Evolutionary conservation across 1,140 invertebrate genomes (phyloP).

Genomic region (Lysiphlebus fabarum): DNA sequence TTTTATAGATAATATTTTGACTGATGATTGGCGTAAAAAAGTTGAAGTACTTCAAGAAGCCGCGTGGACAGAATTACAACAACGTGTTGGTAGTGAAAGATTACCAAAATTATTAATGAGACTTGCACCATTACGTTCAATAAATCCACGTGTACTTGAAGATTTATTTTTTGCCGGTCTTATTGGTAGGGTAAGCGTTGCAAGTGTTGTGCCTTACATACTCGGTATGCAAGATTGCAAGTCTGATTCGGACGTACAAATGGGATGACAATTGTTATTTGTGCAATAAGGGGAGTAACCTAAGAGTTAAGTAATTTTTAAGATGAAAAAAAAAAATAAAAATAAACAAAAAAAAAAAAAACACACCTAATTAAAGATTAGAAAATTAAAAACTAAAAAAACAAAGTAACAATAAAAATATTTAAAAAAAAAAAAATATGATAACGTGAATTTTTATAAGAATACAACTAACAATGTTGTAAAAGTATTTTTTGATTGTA

Average conservation of each 20-base stretch:
- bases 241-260: slow-evolving; percentile 50
- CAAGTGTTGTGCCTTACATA: slow-evolving; percentile 89
- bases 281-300: slow-evolving; percentile 32
- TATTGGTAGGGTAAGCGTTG: slow-evolving; percentile 88
- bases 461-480: no score
- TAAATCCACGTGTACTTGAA: slow-evolving; percentile 78
- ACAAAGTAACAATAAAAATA: no score
- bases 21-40: slow-evolving; percentile 50
- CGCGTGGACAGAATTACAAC: slow-evolving; percentile 67
- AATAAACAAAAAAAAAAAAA: no score
- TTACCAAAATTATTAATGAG: slow-evolving; percentile 70
- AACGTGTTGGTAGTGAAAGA: slow-evolving; percentile 61
- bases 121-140: slow-evolving; percentile 73
- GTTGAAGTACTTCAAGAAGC: slow-evolving; percentile 72
- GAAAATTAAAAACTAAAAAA: no score
- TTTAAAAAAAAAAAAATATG: no score
- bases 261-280: slow-evolving; percentile 44
- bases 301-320: slow-evolving; percentile 15
- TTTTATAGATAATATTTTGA: slow-evolving; percentile 46
- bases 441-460: no score
- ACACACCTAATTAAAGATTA: no score
- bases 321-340: no score
- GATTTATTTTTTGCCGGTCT: slow-evolving; percentile 91
- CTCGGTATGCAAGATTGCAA: slow-evolving; percentile 69
- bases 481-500: no score